These are phyloP conservation scores for Pocillopora meandrina DNA, from an alignment of 92 coral and sea anemone species.

Conservation along the genomic window DNA sequence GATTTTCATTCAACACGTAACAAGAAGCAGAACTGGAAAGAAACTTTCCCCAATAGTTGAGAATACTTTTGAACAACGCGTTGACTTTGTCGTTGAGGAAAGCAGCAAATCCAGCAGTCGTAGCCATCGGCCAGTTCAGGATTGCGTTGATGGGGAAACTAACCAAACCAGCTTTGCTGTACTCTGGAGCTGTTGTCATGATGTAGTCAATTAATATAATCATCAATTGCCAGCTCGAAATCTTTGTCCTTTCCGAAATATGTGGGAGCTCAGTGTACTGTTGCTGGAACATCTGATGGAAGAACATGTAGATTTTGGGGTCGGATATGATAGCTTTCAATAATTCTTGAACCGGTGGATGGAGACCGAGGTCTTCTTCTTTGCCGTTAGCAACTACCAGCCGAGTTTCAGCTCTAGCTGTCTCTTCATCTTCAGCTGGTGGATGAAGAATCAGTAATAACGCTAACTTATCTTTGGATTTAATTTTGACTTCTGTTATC, in stretches of 20 bases:
- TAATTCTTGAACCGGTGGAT: conserved; percentile 53
- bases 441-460: conserved; percentile 41
- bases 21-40: conserved; percentile 45
- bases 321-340: conserved; percentile 43
- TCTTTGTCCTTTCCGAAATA: conserved; percentile 35
- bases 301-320: conserved; percentile 73
- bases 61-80: conserved; percentile 53
- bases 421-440: conserved; percentile 44
- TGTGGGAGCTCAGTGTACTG: conserved; percentile 31
- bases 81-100: conserved; percentile 70
- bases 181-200: conserved; percentile 65
- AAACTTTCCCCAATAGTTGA: conserved; percentile 63
- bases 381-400: not conserved
- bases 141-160: conserved; percentile 50
- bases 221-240: conserved; percentile 62
- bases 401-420: conserved; percentile 42
- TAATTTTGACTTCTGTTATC: conserved; percentile 36
- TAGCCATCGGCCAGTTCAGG: conserved; percentile 70
- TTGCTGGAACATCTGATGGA: conserved; percentile 75
- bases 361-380: conserved; percentile 36
- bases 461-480: conserved; percentile 40
- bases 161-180: conserved; percentile 55
- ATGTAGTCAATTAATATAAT: conserved; percentile 51
- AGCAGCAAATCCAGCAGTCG: conserved; percentile 76
- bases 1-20: conserved; percentile 43